phyloP scores from a whole-genome alignment of 1,140 invertebrate genomes.

The Coboldia fuscipes region DNA sequence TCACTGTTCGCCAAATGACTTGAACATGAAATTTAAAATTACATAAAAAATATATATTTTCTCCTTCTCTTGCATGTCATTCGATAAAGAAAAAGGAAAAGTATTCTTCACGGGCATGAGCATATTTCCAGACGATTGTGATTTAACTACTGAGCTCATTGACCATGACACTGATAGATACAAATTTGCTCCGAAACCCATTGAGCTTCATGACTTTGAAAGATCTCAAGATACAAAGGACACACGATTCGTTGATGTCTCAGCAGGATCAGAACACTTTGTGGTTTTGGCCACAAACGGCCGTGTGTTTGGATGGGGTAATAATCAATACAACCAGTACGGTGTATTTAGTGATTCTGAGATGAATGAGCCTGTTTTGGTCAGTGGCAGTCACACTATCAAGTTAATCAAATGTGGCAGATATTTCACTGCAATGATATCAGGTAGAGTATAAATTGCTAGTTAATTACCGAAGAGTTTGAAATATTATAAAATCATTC shows the following conservation, averaged over 20 bases:
- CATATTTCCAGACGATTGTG: slow-evolving; percentile 13
- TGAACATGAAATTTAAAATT: background rate
- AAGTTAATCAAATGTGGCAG: no score
- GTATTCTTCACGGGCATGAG: slow-evolving; percentile 18
- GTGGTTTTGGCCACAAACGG: slow-evolving; percentile 17
- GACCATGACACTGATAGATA: background rate
- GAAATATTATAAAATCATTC: no score
- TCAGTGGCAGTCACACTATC: no score
- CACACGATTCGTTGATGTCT: slow-evolving; percentile 13
- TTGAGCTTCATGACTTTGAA: slow-evolving; percentile 18
- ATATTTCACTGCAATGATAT: no score
- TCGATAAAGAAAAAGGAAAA: slow-evolving; percentile 15
- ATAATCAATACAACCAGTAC: no score
- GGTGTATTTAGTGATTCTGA: no score
- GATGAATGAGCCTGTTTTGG: no score
- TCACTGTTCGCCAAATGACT: background rate
- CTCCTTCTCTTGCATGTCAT: background rate
- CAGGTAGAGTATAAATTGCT: no score
- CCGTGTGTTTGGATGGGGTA: no score
- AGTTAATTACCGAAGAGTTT: no score
- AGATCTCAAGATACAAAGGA: slow-evolving; percentile 15
- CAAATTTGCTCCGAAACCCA: slow-evolving; percentile 8
- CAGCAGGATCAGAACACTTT: slow-evolving; percentile 18
- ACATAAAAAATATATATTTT: background rate
- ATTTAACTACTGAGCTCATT: background rate